Evolutionary conservation across 2,888 invertebrate species (phyloP), one percentile per base, ranked within the genome.

Genomic region (Notocelia uddmanniana): DNA sequence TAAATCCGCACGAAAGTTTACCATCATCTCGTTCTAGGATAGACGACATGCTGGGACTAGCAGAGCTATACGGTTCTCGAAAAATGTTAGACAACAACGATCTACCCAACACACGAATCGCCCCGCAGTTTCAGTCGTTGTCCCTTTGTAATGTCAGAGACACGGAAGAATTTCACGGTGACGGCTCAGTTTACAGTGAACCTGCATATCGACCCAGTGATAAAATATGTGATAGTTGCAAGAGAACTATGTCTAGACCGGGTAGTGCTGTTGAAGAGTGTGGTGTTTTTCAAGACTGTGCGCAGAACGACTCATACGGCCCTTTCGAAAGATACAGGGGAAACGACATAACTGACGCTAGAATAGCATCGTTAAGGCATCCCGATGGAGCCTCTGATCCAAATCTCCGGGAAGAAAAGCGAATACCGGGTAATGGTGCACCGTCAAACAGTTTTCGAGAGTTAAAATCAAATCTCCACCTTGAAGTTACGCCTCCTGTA

Each of bases 371-470:
- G 74, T 88, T 98, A 67, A 95, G 98, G 76, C 97, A 98, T 91
- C 98, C 98, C 6, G 98, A 98, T 82, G 98, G 98, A 59, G 98
- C 98, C 64, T 98, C 98, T 26, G 98, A 98, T 94, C 98, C 98
- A 19, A 98, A 98, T 92, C 94, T 98, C 80, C 95, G 96, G 70
- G 96, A 96, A 86, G 96, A 95, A 87, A 94, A 94, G 79, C 93
- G 95, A 81, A 86, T 95, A 76, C 95, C 96, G 0, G 95, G 95
- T 15, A 96, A 94, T 74, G 95, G 95, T 6, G 95, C 95, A 11
- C 94, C 95, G n/a, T 94, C 95, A 9, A 93, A 87, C 73, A 94
- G 94, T n/a, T 95, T 95, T 85, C 93, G 94, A 72, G 95, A 95
- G 78, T 88, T 88, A 80, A 95, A 89, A 86, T 92, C 90, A 19